phyloP scores from a whole-genome alignment of 2,113 vertebrate genomes.

The Onychostruthus taczanowskii region DNA sequence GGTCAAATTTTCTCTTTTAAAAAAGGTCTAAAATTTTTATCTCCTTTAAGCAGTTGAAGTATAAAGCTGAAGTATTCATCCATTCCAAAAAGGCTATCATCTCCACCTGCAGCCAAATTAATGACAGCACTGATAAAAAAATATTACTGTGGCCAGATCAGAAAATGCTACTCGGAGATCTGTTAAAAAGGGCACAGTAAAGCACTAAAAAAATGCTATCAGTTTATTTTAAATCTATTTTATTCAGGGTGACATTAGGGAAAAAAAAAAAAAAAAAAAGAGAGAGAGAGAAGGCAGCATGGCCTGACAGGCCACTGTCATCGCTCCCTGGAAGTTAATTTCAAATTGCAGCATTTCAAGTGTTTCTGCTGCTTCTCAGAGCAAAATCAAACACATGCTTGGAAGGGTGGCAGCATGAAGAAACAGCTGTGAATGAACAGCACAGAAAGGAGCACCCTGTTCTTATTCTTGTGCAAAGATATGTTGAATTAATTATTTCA shows the following conservation, averaged over 20 bases:
- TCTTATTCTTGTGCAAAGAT: background rate
- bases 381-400: background rate
- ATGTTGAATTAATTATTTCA: background rate
- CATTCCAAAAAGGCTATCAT: background rate
- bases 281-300: background rate
- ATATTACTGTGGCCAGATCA: background rate
- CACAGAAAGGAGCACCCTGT: background rate
- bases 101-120: background rate
- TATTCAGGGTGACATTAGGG: background rate
- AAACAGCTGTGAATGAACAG: background rate
- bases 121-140: background rate
- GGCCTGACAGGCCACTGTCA: background rate
- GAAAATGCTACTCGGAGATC: background rate
- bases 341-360: background rate
- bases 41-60: background rate
- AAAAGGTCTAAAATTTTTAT: background rate
- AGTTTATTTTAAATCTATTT: background rate
- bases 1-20: background rate
- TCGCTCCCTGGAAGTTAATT: background rate
- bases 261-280: background rate
- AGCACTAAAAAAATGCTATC: background rate
- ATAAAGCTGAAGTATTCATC: background rate
- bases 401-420: background rate
- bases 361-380: background rate
- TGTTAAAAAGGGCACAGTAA: background rate